These are phyloP conservation scores for Scaptomyza cyrtandrae DNA, from an alignment of 2,888 invertebrate species.

Conservation along the genomic window DNA sequence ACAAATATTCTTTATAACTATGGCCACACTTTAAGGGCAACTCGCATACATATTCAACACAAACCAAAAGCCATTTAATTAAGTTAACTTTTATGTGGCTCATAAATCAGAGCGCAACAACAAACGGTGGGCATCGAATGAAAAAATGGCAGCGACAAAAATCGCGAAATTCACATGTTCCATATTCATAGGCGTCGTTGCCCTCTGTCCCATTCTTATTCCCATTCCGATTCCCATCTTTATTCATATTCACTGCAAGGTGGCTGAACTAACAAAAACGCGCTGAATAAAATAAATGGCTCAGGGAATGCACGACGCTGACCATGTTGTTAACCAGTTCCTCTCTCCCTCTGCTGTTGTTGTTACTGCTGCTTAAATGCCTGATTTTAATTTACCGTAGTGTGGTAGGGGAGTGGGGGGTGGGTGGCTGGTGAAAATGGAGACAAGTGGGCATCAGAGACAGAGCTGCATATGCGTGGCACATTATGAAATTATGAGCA, in stretches of 20 bases:
- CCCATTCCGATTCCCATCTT: too few species aligned
- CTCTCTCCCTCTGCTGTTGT: not conserved
- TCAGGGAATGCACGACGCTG: slow-evolving; percentile 66
- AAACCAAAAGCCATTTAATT: slow-evolving; percentile 74
- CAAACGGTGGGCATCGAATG: slow-evolving; percentile 61
- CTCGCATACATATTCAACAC: slow-evolving; percentile 68
- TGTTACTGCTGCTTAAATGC: slow-evolving; percentile 44
- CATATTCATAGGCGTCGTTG: slow-evolving; percentile 61
- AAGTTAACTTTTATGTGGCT: slow-evolving; percentile 78
- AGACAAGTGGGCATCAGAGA: slow-evolving; percentile 3
- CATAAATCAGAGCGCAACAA: slow-evolving; percentile 65
- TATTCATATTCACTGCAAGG: slow-evolving; percentile 53
- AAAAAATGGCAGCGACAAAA: slow-evolving; percentile 42
- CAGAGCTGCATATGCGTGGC: slow-evolving; percentile 71
- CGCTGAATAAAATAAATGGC: slow-evolving; percentile 69
- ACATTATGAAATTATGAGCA: slow-evolving; percentile 82
- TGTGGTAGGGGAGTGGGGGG: not conserved
- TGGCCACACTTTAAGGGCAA: slow-evolving; percentile 6
- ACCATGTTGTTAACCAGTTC: slow-evolving; percentile 72
- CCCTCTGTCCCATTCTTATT: not conserved
- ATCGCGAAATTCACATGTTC: slow-evolving; percentile 57
- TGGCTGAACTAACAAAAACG: slow-evolving; percentile 60
- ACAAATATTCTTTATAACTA: not conserved
- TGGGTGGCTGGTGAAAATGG: not conserved
- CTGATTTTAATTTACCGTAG: slow-evolving; percentile 62